A percentile compares a stretch with the other conserved stretches of the same genome.
Evolutionary conservation across 2,113 vertebrate species (phyloP).

Genomic region (Proteles cristata): DNA sequence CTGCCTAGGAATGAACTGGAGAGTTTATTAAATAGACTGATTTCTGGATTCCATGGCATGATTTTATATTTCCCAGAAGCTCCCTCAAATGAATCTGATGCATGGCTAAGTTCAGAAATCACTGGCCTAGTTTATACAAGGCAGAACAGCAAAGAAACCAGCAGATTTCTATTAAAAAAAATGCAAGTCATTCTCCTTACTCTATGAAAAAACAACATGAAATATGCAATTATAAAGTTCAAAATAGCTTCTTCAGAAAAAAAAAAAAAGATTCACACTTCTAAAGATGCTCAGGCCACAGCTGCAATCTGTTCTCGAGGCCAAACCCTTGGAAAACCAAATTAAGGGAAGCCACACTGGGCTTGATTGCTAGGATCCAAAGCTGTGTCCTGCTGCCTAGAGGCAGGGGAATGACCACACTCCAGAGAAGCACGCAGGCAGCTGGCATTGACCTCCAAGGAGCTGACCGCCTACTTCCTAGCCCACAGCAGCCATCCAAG

Average conservation of each 20-base stretch:
- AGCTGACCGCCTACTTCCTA: background rate
- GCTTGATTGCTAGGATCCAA: background rate
- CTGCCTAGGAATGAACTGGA: background rate
- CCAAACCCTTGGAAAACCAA: constrained; percentile 31
- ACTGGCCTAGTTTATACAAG: background rate
- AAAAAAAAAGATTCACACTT: constrained; percentile 66
- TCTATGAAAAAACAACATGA: constrained; percentile 53
- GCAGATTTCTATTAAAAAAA: constrained; percentile 39
- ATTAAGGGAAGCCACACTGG: background rate
- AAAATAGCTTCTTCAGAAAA: constrained; percentile 68
- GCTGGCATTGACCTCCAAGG: background rate
- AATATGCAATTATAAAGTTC: constrained; percentile 69
- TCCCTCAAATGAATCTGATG: background rate
- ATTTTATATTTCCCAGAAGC: background rate
- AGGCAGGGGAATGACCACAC: background rate
- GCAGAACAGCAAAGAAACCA: constrained; percentile 2
- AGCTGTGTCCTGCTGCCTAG: background rate
- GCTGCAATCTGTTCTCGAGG: constrained; percentile 42
- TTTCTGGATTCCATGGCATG: background rate
- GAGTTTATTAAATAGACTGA: background rate
- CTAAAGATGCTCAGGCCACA: constrained; percentile 29
- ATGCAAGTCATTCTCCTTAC: constrained; percentile 75
- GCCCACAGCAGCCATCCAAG: fast-evolving
- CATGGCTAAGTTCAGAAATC: constrained; percentile 37
- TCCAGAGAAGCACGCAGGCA: background rate